A percentile compares a stretch with the other conserved stretches of the same genome.
Conservation (phyloP, 2,888 invertebrate species). For the Coleophora deauratella region DNA sequence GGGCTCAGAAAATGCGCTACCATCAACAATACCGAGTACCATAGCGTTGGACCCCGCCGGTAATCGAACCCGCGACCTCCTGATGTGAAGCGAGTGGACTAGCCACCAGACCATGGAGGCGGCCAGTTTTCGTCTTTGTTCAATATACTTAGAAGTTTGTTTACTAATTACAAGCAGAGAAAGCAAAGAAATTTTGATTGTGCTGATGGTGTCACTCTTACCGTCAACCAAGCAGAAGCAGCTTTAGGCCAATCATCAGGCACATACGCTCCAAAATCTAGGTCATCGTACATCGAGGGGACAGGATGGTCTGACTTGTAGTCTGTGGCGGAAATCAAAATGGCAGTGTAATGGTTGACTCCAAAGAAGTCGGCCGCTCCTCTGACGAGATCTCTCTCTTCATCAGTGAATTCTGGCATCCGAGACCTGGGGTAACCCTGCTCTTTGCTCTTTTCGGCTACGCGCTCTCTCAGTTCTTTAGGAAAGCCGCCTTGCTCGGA, state of each 20-base stretch:
- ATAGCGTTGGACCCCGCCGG: too few relatives aligned
- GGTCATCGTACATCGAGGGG: constrained; percentile 35
- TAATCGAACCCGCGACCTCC: too few relatives aligned
- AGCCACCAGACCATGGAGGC: too few relatives aligned
- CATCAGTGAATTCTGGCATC: constrained; percentile 30
- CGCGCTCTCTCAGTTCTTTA: constrained; percentile 41
- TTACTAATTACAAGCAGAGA: too few relatives aligned
- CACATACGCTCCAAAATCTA: constrained; percentile 18
- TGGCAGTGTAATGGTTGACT: constrained; percentile 10
- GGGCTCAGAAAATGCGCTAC: too few relatives aligned
- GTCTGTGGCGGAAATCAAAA: constrained; percentile 27
- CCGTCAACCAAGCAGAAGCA: constrained; percentile 39
- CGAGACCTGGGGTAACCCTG: constrained; percentile 34
- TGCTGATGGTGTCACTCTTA: constrained; percentile 23
- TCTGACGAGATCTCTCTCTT: constrained; percentile 31
- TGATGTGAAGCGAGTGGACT: too few relatives aligned
- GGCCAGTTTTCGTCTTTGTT: too few relatives aligned
- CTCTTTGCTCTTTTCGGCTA: constrained; percentile 41
- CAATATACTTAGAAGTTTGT: too few relatives aligned
- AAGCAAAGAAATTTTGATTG: too few relatives aligned
- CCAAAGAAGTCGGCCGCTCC: constrained; percentile 41
- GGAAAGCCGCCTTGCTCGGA: constrained; percentile 63
- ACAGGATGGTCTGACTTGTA: constrained; percentile 18
- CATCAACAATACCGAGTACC: too few relatives aligned
- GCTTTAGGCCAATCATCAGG: constrained; percentile 34